A percentile compares a stretch with the other conserved stretches of the same genome.
Conservation (phyloP, 2,797 vertebrate genomes). For the Lophura swinhoii region DNA sequence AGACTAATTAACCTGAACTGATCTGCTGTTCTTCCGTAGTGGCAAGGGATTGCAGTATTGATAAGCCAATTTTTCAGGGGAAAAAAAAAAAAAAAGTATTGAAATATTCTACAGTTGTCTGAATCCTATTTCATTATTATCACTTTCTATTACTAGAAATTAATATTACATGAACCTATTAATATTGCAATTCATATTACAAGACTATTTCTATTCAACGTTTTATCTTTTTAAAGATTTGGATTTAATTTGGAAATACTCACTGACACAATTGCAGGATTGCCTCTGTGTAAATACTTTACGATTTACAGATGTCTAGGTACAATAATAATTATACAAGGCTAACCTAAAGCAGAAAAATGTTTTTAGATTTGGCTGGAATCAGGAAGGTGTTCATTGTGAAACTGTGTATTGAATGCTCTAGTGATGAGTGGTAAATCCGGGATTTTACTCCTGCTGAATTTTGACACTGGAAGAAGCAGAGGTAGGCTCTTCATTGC, state of each 20-base stretch:
- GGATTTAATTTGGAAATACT: not conserved
- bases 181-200: not conserved
- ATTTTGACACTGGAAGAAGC: not conserved
- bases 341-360: not conserved
- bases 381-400: not conserved
- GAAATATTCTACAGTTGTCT: conserved; percentile 33
- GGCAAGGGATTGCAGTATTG: conserved; percentile 18
- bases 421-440: not conserved
- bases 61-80: not conserved
- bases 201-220: not conserved
- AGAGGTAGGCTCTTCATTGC: not conserved
- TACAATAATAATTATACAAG: not conserved
- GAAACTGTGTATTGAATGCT: not conserved
- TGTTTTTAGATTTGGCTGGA: not conserved
- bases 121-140: not conserved
- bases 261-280: not conserved
- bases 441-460: not conserved
- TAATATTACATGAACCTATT: not conserved
- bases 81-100: not conserved
- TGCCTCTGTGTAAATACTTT: not conserved
- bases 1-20: conserved; percentile 56
- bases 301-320: not conserved
- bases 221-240: not conserved
- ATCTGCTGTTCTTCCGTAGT: conserved; percentile 56
- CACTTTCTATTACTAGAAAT: conserved; percentile 10